Evolutionary conservation across 2,113 vertebrate species (phyloP), one percentile per base, ranked within the genome.

Genomic region (Machaerirhynchus nigripectus): DNA sequence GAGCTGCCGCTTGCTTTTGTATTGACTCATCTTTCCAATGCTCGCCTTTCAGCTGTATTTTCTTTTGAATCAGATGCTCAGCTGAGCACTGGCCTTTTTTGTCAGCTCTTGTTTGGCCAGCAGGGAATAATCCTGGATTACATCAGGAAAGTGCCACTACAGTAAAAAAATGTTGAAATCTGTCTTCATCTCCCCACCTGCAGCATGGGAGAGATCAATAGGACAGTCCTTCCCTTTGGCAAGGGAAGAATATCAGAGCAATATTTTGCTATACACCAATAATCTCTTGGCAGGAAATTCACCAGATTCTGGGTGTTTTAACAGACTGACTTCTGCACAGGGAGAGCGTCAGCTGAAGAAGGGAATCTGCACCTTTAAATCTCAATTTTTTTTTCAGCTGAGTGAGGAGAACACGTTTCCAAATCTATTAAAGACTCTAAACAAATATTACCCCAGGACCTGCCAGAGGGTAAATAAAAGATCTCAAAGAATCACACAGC

Each of bases 111-210:
- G 59, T 90, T 90, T 88, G 82, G 67, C 47, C 82, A 93, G 79
- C 69, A 75, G 90, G 83, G 67, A 94, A 53, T 89, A 93, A 91
- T 93, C 79, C 87, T 80, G 92, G 85, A 90, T 96, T 95, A 93
- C 86, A 93, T 84, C 37, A 79, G 63, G 68, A 93, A 90, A 84
- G 56, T 86, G 76, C 55, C 59, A 42, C 55, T 76, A 57, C 30
- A 15, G 23, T 79, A 83, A 79, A 85, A 96, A 79, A 79, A 68
- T 17, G 24, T 71, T 82, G 57, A 91, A 82, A 61, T 84, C 49
- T 55, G 37, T 73, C 50, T 84, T 91, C 59, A 35, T 90, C 50
- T 71, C n/a, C 68, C 42, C 68, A 31, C 56, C 55, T 80, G 42
- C 86, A 61, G 63, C 39, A 30, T 28, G n/a, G 53, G 39, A 40